Conservation (phyloP, 2,888 invertebrate species). For the Agrenia bidenticulata region DNA sequence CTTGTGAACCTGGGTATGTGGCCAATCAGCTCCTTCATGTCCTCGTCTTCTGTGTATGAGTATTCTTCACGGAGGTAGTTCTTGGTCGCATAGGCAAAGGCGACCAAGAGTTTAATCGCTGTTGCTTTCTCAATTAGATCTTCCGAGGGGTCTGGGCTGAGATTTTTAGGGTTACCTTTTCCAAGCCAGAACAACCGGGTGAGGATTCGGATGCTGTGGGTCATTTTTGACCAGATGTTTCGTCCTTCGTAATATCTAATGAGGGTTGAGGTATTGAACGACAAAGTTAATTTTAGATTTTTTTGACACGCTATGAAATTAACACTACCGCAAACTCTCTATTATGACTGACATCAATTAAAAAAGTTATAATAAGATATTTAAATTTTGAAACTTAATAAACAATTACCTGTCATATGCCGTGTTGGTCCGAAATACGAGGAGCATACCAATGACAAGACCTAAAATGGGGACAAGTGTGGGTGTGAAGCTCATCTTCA, state of each 20-base stretch:
- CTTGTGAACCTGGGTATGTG: background rate
- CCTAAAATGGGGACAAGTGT: constrained; percentile 45
- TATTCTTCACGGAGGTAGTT: constrained; percentile 41
- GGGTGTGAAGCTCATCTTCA: constrained; percentile 24
- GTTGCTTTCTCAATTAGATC: constrained; percentile 34
- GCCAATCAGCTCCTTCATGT: constrained; percentile 16
- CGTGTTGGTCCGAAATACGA: constrained; percentile 49
- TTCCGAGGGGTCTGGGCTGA: background rate
- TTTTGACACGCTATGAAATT: no score
- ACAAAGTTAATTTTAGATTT: no score
- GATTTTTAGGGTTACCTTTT: no score
- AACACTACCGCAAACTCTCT: no score
- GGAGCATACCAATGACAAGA: constrained; percentile 45
- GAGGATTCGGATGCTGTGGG: constrained; percentile 30
- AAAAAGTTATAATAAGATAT: background rate
- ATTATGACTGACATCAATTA: background rate
- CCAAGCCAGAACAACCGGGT: constrained; percentile 37
- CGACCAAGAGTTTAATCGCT: constrained; percentile 38
- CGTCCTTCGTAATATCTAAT: constrained; percentile 43
- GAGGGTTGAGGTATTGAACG: background rate
- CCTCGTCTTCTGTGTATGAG: constrained; percentile 28
- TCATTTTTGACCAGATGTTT: constrained; percentile 34
- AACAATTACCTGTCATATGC: constrained; percentile 43
- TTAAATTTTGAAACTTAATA: no score
- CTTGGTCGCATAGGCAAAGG: constrained; percentile 39